Evolutionary conservation across 2,797 vertebrate species (phyloP), one percentile per base, ranked within the genome.

Genomic region (Todus mexicanus): DNA sequence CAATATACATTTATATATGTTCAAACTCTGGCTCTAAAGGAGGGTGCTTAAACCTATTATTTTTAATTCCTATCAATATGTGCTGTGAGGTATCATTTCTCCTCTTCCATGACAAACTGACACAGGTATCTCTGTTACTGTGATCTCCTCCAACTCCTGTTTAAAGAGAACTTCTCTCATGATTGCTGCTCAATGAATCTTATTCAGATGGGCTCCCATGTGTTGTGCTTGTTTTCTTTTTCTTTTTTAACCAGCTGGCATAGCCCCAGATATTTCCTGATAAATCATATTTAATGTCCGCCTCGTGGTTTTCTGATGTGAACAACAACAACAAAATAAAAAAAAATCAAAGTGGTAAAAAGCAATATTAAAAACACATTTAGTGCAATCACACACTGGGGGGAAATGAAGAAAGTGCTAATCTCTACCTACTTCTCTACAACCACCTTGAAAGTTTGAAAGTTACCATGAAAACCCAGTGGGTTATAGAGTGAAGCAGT

Each of bases 261-360:
- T 42, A 89, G 75, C 43, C 66, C 74, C 75, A 93, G 66, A 92
- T 91, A 84, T 57, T 91, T 89, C 48, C 89, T 35, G 92, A 91
- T 92, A 96, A 95, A 94, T 93, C 82, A 84, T 79, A 89, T 71
- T 63, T 94, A 95, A 95, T 94, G 90, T 29, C 87, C 95, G 61
- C 45, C 57, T 78, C 90, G 74, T 63, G 91, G 91, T 77, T 87
- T 83, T 87, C 89, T 96, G 84, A 88, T 94, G 92, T 77, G 68
- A 80, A 65, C 66, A 95, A 86, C 60, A 94, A 54, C 63, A 89
- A 59, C 47, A 83, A 60, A 29, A 88, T 89, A 87, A 95, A 76
- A 94, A 29, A 53, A 53, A 76, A 64, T 47, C 85, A 77, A 91
- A 95, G 74, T 76, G 51, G 68, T 94, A 79, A 93, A 96, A 95